These are phyloP conservation scores for Prunella strophiata DNA, from an alignment of 2,797 vertebrate genomes.

Conservation along the genomic window DNA sequence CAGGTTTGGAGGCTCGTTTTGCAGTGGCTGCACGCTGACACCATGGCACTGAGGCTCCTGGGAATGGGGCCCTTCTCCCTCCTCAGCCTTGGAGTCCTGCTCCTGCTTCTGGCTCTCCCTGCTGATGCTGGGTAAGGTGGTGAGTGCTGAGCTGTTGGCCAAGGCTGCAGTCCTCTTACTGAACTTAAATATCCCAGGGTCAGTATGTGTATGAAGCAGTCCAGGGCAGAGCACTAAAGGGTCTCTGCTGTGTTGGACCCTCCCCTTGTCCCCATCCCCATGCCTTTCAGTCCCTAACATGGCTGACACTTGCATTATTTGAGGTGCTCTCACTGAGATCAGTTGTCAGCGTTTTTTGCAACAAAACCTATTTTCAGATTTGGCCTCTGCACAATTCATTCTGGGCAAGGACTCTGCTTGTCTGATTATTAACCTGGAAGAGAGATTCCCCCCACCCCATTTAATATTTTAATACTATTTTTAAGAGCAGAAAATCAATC, in stretches of 20 bases:
- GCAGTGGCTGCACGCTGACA: neutral
- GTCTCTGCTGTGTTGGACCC: neutral
- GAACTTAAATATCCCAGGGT: rapidly evolving
- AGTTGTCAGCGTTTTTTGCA: constrained; percentile 2
- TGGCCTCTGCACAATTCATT: neutral
- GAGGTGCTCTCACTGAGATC: neutral
- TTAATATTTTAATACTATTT: neutral
- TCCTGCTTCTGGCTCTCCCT: constrained; percentile 61
- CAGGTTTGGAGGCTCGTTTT: constrained; percentile 49
- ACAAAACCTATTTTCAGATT: constrained; percentile 30
- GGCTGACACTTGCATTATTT: neutral
- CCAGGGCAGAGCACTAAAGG: neutral
- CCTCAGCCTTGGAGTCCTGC: constrained; percentile 56
- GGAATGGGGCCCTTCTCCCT: neutral
- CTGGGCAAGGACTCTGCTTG: neutral
- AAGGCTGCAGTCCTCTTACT: neutral
- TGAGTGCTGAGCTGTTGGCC: constrained; percentile 30
- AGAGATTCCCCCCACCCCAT: neutral
- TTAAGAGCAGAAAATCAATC: neutral
- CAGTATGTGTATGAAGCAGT: neutral
- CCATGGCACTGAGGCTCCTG: constrained; percentile 55
- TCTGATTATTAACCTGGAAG: neutral
- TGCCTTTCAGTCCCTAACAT: neutral
- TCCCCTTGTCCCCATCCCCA: neutral
- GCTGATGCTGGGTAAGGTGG: constrained; percentile 73